Base-by-base conservation (phyloP, 2,797 vertebrate genomes). In the Pelochelys cantorii region DNA sequence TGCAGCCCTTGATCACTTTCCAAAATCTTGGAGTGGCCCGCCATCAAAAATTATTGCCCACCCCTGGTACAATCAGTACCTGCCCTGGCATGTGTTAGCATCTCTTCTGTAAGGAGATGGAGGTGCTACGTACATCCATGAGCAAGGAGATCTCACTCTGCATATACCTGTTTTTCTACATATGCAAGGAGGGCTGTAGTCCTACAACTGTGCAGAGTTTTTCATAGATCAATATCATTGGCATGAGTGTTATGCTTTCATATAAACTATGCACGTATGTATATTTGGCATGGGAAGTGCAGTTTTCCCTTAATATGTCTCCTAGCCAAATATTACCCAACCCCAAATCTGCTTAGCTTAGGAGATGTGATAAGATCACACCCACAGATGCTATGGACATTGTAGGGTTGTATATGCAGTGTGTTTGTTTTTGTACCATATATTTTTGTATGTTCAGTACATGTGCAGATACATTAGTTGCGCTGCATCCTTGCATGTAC, bases 401-500 rank as follows among this genome's bases (percentile, higher is more conserved):
- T 0, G 0, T 34, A 0, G 0, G 34, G 31, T 37, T 65, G 85
- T 74, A 1, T 1, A 0, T 1, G 10, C 22, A 52, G 80, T 83
- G 15, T 5, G 0, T 0, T 1, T 68, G 62, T 4, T 5, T 71
- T 3, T 31, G 31, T 10, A 42, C 29, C 2, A 71, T 52, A 2
- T 0, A 1, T 0, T 0, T 62, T 71, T 48, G 42, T 2, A 1
- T 9, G 37, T 85, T 17, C 1, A 78, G 92, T 0, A 25, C 85
- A 78, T 74, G 48, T 74, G 52, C 79, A 85, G 4, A 1, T 74
- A 2, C 0, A 5, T 77, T 78, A 13, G 29, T 79, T 53, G 81
- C 82, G 29, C 1, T 2, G 17, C 0, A 53, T n/a, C 15, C 17
- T 90, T 23, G 48, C 4, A 1, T 1, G 18, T 31, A 31, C 15